A percentile compares a stretch with the other conserved stretches of the same genome.
These are phyloP conservation scores for Tillus elongatus DNA, from an alignment of 2,888 invertebrate species.

Conservation along the genomic window DNA sequence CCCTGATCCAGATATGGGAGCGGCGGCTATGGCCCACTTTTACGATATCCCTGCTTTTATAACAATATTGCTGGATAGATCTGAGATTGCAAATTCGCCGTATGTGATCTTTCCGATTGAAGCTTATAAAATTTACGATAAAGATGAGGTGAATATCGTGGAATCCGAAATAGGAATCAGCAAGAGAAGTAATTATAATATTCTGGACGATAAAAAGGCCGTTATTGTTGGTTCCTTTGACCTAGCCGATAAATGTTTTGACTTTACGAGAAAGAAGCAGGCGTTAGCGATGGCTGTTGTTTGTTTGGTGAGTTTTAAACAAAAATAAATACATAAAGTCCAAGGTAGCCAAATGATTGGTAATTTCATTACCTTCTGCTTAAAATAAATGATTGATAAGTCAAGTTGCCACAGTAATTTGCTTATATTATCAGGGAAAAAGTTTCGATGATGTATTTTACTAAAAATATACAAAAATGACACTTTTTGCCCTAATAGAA, in stretches of 20 bases:
- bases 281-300: conserved; percentile 51
- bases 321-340: not conserved
- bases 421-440: too few relatives aligned
- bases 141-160: conserved; percentile 37
- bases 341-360: not conserved
- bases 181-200: conserved; percentile 48
- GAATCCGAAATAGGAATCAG: conserved; percentile 45
- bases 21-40: conserved; percentile 49
- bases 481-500: too few relatives aligned
- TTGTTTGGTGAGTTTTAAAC: conserved; percentile 42
- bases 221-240: conserved; percentile 51
- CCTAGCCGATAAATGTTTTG: conserved; percentile 50
- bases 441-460: too few relatives aligned
- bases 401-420: too few relatives aligned
- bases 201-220: conserved; percentile 48
- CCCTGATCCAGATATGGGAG: conserved; percentile 44
- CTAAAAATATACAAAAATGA: too few relatives aligned
- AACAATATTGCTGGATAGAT: conserved; percentile 43
- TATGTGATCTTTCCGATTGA: conserved; percentile 29
- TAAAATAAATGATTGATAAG: too few relatives aligned
- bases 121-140: conserved; percentile 23
- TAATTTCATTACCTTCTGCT: not conserved
- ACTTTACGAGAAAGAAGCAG: conserved; percentile 50
- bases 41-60: conserved; percentile 45
- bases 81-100: conserved; percentile 19